phyloP scores from a whole-genome alignment of 2,888 invertebrate species.

The Spodoptera littoralis region DNA sequence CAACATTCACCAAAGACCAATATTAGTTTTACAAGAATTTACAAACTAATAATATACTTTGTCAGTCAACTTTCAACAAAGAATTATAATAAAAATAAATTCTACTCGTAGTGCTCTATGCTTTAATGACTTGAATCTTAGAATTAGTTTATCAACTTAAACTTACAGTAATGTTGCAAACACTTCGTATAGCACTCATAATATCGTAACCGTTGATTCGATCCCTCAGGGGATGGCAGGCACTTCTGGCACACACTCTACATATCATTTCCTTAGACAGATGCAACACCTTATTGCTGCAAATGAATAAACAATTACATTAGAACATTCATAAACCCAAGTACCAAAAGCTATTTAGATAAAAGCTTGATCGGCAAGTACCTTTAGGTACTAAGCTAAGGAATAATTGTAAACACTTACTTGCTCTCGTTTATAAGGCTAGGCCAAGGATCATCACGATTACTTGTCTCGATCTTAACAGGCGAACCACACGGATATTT shows the following conservation, averaged over 20 bases:
- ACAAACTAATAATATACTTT: too few relatives aligned
- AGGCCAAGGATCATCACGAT: conserved; percentile 77
- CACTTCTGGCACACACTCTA: conserved; percentile 80
- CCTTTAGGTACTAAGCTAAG: background rate
- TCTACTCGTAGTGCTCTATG: too few relatives aligned
- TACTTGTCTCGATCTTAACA: conserved; percentile 62
- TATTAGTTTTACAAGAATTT: too few relatives aligned
- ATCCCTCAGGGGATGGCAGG: conserved; percentile 76
- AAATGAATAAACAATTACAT: too few relatives aligned
- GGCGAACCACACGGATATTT: conserved; percentile 64
- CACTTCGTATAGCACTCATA: conserved; percentile 76
- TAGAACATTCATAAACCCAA: background rate
- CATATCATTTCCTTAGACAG: conserved; percentile 80
- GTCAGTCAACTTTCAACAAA: too few relatives aligned
- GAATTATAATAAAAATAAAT: too few relatives aligned
- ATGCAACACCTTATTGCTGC: conserved; percentile 68
- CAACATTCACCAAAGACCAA: too few relatives aligned
- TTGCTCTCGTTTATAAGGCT: conserved; percentile 69
- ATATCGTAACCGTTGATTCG: conserved; percentile 78
- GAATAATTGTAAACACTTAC: conserved; percentile 57
- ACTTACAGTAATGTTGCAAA: conserved; percentile 81
- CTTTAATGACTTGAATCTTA: too few relatives aligned
- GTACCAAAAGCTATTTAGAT: background rate
- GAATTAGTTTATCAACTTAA: too few relatives aligned
- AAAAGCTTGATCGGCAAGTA: too few relatives aligned